Evolutionary conservation across 2,888 invertebrate species (phyloP).

Genomic region (Coelopa pilipes): DNA sequence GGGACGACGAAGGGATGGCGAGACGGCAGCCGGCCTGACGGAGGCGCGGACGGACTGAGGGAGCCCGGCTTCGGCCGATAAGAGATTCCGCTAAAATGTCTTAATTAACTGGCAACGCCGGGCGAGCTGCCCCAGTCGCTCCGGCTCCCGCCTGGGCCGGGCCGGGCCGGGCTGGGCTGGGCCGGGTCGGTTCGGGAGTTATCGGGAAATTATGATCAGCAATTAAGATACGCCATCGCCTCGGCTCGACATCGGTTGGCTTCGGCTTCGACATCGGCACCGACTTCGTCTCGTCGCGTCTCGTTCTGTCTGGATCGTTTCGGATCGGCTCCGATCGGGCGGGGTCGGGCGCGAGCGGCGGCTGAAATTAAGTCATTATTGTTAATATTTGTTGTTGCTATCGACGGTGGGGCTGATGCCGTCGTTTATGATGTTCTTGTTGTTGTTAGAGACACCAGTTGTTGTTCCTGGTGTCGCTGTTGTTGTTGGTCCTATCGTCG

Average conservation of each 20-base stretch:
- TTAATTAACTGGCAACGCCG: conserved; percentile 33
- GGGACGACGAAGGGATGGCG: neutral
- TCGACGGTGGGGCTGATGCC: no score
- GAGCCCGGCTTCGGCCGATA: neutral
- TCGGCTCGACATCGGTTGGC: neutral
- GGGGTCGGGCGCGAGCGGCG: neutral
- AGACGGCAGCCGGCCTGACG: neutral
- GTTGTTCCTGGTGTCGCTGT: no score
- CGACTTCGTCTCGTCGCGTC: no score
- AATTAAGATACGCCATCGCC: conserved; percentile 25
- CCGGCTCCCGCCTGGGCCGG: neutral
- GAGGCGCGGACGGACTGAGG: neutral
- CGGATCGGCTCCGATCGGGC: no score
- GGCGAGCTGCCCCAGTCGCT: neutral
- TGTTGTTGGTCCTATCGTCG: no score
- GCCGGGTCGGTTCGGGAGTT: neutral
- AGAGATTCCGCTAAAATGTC: conserved; percentile 33
- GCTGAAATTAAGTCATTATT: conserved; percentile 29
- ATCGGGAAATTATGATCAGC: conserved; percentile 31
- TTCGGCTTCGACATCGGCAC: no score
- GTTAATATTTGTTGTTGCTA: conserved; percentile 15
- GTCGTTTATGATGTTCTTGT: no score
- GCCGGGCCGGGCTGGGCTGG: conserved; percentile 1
- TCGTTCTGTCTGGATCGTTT: no score
- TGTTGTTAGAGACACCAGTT: no score